Conservation (phyloP, 2,797 vertebrate species). For the Cuniculus paca region DNA sequence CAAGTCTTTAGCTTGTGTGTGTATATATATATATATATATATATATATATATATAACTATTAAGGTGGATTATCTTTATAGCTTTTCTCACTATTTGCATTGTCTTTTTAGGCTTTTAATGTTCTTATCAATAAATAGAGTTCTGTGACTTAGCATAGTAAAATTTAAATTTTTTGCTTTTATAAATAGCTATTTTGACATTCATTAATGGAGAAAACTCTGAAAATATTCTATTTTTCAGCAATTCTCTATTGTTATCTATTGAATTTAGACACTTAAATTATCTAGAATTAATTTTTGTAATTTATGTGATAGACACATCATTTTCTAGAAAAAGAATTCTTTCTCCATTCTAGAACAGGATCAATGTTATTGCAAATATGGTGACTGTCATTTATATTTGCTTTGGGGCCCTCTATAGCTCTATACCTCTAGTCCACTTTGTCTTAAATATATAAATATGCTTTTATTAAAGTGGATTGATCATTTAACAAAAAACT, state of each 20-base stretch:
- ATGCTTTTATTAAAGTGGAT: background rate
- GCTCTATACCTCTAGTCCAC: background rate
- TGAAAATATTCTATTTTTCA: background rate
- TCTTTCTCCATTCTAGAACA: background rate
- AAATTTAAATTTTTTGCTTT: slow-evolving; percentile 8
- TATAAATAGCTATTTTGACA: background rate
- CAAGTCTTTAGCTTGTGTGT: background rate
- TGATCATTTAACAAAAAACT: background rate
- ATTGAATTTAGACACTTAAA: background rate
- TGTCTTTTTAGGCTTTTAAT: background rate
- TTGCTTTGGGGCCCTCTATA: background rate
- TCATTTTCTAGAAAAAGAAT: background rate
- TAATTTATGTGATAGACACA: background rate
- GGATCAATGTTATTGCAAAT: background rate
- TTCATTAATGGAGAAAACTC: background rate
- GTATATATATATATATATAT: background rate
- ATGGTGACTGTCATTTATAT: background rate
- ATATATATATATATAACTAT: background rate
- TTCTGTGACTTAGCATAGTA: background rate
- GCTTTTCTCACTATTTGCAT: background rate
- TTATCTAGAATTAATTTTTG: background rate
- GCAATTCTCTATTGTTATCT: background rate
- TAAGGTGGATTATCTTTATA: background rate
- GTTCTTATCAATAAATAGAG: background rate
- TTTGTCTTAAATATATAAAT: background rate